Conservation (phyloP, 2,113 vertebrate genomes). For the Hypanus sabinus region DNA sequence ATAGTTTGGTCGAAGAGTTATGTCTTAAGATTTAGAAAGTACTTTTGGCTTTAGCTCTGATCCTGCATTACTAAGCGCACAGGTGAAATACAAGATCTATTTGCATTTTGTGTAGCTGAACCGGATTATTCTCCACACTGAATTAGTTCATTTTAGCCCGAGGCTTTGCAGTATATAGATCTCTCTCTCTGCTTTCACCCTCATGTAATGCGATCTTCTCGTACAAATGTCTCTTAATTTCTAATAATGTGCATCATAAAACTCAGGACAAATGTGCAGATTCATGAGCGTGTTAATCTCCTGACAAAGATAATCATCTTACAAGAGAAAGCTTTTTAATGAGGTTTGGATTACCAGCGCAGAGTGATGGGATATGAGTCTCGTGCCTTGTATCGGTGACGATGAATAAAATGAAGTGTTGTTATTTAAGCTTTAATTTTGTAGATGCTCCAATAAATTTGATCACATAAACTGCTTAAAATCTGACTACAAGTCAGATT, state of each 20-base stretch:
- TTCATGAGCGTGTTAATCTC: neutral
- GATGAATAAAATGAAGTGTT: constrained; percentile 1
- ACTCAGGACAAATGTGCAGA: neutral
- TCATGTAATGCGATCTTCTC: neutral
- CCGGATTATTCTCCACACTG: neutral
- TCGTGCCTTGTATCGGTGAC: neutral
- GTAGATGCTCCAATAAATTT: neutral
- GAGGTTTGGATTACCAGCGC: neutral
- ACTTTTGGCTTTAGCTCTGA: neutral
- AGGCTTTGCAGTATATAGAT: neutral
- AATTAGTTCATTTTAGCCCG: neutral
- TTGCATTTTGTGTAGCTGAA: neutral
- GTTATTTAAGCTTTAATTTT: neutral
- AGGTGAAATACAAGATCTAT: neutral
- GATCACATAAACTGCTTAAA: neutral
- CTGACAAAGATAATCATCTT: neutral
- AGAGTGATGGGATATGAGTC: neutral
- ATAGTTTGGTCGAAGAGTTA: too few relatives aligned
- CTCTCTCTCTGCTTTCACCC: neutral
- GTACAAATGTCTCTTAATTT: neutral
- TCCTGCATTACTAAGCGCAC: neutral
- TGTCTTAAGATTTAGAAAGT: too few relatives aligned
- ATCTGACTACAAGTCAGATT: neutral
- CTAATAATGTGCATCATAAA: neutral
- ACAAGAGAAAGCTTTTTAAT: neutral